A percentile compares a stretch with the other conserved stretches of the same genome.
Evolutionary conservation across 2,113 vertebrate genomes (phyloP).

Genomic region (Nerophis lumbriciformis): DNA sequence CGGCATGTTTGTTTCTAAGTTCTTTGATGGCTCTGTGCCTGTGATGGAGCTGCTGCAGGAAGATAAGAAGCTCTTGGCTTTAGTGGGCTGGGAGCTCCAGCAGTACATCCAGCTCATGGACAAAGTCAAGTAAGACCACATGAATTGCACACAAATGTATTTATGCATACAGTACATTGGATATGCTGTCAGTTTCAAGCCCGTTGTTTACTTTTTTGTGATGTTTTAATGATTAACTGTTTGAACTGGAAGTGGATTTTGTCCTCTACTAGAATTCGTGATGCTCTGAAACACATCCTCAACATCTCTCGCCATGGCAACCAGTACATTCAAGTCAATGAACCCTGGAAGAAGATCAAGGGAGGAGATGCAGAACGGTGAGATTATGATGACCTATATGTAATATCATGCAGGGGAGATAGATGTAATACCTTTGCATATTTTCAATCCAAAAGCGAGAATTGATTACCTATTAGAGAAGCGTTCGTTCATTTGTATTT

Average conservation of each 20-base stretch:
- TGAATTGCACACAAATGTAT: not conserved
- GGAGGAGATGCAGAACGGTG: constrained; percentile 79
- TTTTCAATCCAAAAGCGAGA: too few relatives aligned
- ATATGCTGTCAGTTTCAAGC: not conserved
- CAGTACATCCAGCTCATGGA: constrained; percentile 89
- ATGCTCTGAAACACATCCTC: constrained; percentile 86
- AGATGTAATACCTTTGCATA: not conserved
- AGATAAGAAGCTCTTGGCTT: constrained; percentile 82
- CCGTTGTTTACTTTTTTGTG: not conserved
- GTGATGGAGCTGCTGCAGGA: constrained; percentile 78
- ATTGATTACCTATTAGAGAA: too few relatives aligned
- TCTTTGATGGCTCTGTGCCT: constrained; percentile 85
- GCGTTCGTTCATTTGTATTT: not conserved
- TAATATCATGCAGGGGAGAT: not conserved
- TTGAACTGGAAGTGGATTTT: not conserved
- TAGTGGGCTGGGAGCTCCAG: constrained; percentile 80
- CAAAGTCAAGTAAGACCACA: constrained; percentile 79
- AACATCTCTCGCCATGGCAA: constrained; percentile 92
- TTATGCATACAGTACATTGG: not conserved
- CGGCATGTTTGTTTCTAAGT: constrained; percentile 91
- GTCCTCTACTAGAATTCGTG: constrained; percentile 81
- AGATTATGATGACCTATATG: constrained; percentile 10
- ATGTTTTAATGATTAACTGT: not conserved
- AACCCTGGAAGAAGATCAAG: constrained; percentile 94
- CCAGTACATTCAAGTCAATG: constrained; percentile 94